phyloP scores from a whole-genome alignment of 35 echinoderm and acorn worm genomes.

The Eucidaris tribuloides region DNA sequence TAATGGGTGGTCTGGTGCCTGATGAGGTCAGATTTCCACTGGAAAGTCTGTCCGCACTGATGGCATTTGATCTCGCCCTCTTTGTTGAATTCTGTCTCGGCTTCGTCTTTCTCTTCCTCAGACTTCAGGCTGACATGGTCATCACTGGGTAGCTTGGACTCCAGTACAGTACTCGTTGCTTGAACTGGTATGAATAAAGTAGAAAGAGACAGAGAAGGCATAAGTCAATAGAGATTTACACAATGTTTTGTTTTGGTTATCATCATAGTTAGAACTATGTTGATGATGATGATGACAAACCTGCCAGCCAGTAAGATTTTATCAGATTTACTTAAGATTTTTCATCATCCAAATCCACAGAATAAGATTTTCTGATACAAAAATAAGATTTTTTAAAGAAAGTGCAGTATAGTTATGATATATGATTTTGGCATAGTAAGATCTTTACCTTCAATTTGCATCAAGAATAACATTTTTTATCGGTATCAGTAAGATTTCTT shows the following conservation, averaged over 20 bases:
- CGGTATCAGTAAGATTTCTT: too few species aligned
- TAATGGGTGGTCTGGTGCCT: constrained; percentile 70
- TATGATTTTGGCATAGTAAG: too few species aligned
- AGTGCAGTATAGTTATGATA: too few species aligned
- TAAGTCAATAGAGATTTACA: background rate
- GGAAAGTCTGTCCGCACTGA: constrained; percentile 63
- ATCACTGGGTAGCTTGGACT: constrained; percentile 2
- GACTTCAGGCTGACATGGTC: background rate
- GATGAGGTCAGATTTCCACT: constrained; percentile 85
- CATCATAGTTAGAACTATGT: background rate
- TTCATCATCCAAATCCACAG: too few species aligned
- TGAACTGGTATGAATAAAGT: background rate
- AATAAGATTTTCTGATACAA: too few species aligned
- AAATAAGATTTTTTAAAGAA: too few species aligned
- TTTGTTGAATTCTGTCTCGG: constrained; percentile 16
- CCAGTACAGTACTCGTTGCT: background rate
- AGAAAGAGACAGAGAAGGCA: background rate
- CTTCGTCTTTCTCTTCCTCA: constrained; percentile 28
- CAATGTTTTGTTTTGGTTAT: background rate
- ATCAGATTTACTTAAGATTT: too few species aligned
- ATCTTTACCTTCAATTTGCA: too few species aligned
- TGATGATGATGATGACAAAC: too few species aligned
- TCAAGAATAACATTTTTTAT: too few species aligned
- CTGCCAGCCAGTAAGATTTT: too few species aligned
- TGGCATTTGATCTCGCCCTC: constrained; percentile 70